phyloP scores from a whole-genome alignment of 2,888 invertebrate genomes.

The Dicycla oo region DNA sequence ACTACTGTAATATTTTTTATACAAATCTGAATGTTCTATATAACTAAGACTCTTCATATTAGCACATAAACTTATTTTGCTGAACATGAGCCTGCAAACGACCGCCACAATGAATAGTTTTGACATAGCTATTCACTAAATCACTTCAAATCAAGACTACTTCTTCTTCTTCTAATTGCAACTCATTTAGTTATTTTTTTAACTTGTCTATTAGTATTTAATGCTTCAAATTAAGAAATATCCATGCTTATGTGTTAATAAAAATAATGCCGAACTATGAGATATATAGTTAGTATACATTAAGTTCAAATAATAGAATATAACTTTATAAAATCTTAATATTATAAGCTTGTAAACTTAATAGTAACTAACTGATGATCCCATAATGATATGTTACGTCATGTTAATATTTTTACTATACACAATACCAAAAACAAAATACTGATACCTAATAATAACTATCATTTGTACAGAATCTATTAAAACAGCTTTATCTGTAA shows the following conservation, averaged over 20 bases:
- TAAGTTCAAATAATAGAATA: constrained; percentile 59
- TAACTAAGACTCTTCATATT: constrained; percentile 22
- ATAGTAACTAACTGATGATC: constrained; percentile 72
- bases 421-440: constrained; percentile 61
- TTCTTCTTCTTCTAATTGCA: not conserved
- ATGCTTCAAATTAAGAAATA: constrained; percentile 49
- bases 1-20: not conserved
- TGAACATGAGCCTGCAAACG: constrained; percentile 32
- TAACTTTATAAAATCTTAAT: not conserved
- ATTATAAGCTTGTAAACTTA: constrained; percentile 62
- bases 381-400: constrained; percentile 64
- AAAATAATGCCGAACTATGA: constrained; percentile 52
- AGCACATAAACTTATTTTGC: constrained; percentile 15
- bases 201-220: constrained; percentile 51
- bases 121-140: not conserved
- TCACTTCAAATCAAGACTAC: constrained; percentile 13
- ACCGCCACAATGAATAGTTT: constrained; percentile 1
- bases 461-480: constrained; percentile 25
- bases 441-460: constrained; percentile 39
- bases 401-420: constrained; percentile 72
- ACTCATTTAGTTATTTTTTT: constrained; percentile 11
- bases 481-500: constrained; percentile 33
- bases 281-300: constrained; percentile 68
- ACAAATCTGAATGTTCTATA: constrained; percentile 4
- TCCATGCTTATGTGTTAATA: constrained; percentile 65